Percentiles rank a stretch among this genome's conserved stretches.
Evolutionary conservation across 2,888 invertebrate species (phyloP).

Genomic region (Rutpela maculata): DNA sequence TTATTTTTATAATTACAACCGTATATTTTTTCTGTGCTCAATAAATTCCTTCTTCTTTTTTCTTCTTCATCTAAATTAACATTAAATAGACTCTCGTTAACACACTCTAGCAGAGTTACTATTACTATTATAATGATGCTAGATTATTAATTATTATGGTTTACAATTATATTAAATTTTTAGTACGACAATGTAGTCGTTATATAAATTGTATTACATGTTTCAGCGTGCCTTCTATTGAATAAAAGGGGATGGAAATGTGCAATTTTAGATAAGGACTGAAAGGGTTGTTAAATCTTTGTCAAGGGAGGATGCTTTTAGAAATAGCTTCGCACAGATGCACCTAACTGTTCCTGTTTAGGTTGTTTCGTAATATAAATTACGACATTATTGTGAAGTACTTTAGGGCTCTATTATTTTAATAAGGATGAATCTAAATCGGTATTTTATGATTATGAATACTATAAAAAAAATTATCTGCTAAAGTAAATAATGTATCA

Average conservation of each 20-base stretch:
- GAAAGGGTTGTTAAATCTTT: constrained; percentile 36
- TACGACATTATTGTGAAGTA: not conserved
- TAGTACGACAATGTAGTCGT: not conserved
- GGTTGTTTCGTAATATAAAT: constrained; percentile 9
- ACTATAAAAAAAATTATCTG: too few species aligned
- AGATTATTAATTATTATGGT: not conserved
- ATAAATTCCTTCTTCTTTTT: too few species aligned
- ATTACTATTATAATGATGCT: not conserved
- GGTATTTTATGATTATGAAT: not conserved
- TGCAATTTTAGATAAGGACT: constrained; percentile 48
- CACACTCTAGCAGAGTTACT: not conserved
- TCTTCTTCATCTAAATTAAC: not conserved
- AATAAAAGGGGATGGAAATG: constrained; percentile 45
- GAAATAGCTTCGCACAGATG: constrained; percentile 31
- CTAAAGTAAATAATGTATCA: too few species aligned
- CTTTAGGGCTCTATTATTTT: not conserved
- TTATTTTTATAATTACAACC: too few species aligned
- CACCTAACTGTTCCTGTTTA: constrained; percentile 5
- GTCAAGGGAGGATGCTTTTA: constrained; percentile 22
- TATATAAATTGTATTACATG: constrained; percentile 7
- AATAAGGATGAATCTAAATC: not conserved
- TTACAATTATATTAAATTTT: not conserved
- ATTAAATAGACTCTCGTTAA: not conserved
- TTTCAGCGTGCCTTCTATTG: constrained; percentile 12
- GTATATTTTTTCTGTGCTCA: too few species aligned